Evolutionary conservation across 2,113 vertebrate genomes (phyloP).

Genomic region (Microcebus tavaratra): DNA sequence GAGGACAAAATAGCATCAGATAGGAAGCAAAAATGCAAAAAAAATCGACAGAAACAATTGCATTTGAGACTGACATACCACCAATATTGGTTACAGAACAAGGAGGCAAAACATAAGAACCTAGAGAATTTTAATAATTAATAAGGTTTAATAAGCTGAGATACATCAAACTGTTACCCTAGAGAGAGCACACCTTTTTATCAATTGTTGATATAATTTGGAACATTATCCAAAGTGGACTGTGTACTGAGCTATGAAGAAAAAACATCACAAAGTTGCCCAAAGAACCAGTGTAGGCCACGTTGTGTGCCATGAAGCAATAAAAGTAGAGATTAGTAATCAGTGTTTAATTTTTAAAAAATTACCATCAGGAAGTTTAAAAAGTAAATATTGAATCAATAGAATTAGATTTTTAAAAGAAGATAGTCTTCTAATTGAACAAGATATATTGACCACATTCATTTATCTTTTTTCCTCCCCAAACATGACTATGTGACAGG

Average conservation of each 20-base stretch:
- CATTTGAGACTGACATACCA: neutral
- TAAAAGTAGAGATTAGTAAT: neutral
- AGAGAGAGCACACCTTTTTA: neutral
- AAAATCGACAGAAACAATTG: neutral
- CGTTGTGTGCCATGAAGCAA: neutral
- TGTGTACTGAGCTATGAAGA: neutral
- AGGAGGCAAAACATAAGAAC: neutral
- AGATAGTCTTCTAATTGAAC: constrained; percentile 15
- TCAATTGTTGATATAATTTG: neutral
- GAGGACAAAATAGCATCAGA: neutral
- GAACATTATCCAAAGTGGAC: neutral
- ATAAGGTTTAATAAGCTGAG: constrained; percentile 9
- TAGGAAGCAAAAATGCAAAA: neutral
- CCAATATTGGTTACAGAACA: neutral
- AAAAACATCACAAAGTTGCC: neutral
- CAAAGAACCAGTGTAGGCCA: neutral
- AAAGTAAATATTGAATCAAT: neutral
- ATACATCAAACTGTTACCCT: neutral
- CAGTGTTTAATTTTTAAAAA: neutral
- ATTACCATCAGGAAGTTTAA: neutral
- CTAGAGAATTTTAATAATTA: constrained; percentile 5
- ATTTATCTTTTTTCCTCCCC: neutral
- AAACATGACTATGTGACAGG: neutral
- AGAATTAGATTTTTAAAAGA: neutral
- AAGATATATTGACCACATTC: neutral